Evolutionary conservation across 2,888 invertebrate species (phyloP).

Genomic region (Melanchra persicariae): DNA sequence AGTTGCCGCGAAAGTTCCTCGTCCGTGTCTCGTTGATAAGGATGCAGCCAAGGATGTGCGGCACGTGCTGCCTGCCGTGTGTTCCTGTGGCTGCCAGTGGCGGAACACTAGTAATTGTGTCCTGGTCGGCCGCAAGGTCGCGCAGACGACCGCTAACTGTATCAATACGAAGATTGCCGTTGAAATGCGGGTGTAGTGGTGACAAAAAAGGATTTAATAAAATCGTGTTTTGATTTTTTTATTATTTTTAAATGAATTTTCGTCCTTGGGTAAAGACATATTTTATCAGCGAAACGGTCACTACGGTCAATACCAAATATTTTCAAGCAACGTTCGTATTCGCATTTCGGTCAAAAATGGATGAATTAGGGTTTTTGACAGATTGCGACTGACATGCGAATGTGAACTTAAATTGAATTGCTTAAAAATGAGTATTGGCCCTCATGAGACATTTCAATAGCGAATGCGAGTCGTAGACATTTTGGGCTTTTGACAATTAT

Average conservation of each 20-base stretch:
- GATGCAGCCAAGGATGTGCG: conserved; percentile 76
- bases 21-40: conserved; percentile 63
- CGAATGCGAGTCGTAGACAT: no score
- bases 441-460: no score
- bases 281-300: not conserved
- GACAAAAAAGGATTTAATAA: conserved; percentile 60
- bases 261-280: not conserved
- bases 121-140: conserved; percentile 83
- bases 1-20: conserved; percentile 25
- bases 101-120: conserved; percentile 83
- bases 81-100: conserved; percentile 67
- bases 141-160: conserved; percentile 76
- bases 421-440: no score
- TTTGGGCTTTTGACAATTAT: no score
- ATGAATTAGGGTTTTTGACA: no score
- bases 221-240: no score
- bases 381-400: no score
- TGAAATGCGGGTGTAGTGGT: conserved; percentile 80
- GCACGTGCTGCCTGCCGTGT: conserved; percentile 70
- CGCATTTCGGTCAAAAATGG: no score
- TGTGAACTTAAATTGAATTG: no score
- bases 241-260: no score
- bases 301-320: no score
- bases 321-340: no score
- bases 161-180: conserved; percentile 87